Evolutionary conservation across 2,797 vertebrate genomes (phyloP).

Genomic region (Luscinia megarhynchos): DNA sequence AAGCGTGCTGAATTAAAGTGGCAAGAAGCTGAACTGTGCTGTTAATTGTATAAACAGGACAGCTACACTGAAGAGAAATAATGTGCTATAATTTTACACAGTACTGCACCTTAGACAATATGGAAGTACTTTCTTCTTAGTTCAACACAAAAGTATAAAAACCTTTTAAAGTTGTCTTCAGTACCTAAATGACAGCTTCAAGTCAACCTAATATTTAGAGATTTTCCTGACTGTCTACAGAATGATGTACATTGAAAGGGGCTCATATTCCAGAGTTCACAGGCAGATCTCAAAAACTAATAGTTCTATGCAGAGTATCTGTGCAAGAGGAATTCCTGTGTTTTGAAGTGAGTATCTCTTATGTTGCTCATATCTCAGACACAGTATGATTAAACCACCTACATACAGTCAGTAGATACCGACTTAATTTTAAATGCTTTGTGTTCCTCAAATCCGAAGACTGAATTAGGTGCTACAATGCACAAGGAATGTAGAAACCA

Average conservation of each 20-base stretch:
- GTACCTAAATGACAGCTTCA: not conserved
- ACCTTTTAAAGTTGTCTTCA: not conserved
- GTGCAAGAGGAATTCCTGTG: not conserved
- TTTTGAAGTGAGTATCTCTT: not conserved
- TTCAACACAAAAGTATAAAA: not conserved
- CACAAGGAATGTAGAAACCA: not conserved
- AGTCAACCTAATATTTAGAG: not conserved
- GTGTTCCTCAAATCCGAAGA: not conserved
- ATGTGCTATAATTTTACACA: not conserved
- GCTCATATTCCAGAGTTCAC: not conserved
- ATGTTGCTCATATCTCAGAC: not conserved
- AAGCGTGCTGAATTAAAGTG: not conserved
- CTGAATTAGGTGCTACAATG: not conserved
- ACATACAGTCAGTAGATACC: not conserved
- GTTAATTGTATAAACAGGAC: not conserved
- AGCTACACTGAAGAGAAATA: not conserved
- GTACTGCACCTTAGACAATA: not conserved
- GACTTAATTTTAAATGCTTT: not conserved
- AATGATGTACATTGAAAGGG: not conserved
- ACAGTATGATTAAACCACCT: not conserved
- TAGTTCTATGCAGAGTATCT: not conserved
- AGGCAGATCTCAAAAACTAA: not conserved
- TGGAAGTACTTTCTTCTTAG: not conserved
- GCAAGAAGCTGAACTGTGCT: not conserved
- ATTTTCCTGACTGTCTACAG: not conserved